Evolutionary conservation across 2,888 invertebrate species (phyloP).

Genomic region (Clepsis dumicolana): DNA sequence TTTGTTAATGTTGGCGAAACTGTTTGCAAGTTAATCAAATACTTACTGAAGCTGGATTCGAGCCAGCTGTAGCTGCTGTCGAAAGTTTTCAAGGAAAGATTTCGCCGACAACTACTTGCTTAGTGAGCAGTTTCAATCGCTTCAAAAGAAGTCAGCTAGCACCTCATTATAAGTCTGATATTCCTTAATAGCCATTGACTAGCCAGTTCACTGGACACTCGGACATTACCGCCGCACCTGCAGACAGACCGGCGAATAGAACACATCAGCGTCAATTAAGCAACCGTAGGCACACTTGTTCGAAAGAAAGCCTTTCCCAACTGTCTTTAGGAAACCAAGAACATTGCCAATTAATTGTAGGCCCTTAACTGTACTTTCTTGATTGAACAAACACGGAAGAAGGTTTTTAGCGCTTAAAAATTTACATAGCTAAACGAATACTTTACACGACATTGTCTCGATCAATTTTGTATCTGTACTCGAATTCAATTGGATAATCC

Average conservation of each 20-base stretch:
- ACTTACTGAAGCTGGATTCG: no score
- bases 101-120: neutral
- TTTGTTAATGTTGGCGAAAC: neutral
- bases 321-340: neutral
- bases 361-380: neutral
- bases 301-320: neutral
- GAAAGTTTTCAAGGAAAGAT: no score
- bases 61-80: no score
- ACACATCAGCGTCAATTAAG: constrained; percentile 5
- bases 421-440: no score
- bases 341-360: neutral
- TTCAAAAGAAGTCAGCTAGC: neutral
- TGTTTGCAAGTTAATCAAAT: neutral
- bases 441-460: neutral
- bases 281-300: neutral
- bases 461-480: neutral
- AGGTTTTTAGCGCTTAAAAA: neutral
- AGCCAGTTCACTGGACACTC: neutral
- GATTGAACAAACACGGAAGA: neutral
- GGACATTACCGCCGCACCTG: neutral
- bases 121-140: neutral
- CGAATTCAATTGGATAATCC: neutral
- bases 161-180: neutral
- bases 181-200: neutral
- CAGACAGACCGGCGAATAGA: neutral